Base-by-base conservation (phyloP, 2,888 invertebrate genomes). In the Octonoba sinensis region DNA sequence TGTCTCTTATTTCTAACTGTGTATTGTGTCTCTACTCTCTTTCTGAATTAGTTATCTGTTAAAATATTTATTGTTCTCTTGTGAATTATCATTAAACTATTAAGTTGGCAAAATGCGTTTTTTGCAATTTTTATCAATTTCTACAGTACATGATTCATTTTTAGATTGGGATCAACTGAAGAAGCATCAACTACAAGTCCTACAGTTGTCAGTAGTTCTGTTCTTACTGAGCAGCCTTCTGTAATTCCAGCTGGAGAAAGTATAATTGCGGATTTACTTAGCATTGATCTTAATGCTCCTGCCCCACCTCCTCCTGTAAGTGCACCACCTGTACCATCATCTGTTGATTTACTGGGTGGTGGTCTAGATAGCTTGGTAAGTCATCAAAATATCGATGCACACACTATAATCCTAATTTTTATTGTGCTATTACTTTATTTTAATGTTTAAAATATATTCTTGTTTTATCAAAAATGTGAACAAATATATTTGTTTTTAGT, bases 241-340 rank as follows among this genome's bases (percentile, higher is more conserved):
- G 92, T 93, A 15, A 93, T 93, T 86, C 93, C 93, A 15, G 93
- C 96, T 90, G 84, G 82, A 16, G 99, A 99, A 88, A 96, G 96
- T 0, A 91, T 99, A 27, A 97, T 99, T 88, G 99, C 97, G 0
- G 99, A 99, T 90, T 91, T 99, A 73, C 91, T 99, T 76, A 96
- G 96, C 36, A 96, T 99, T 95, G 99, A 99, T 89, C 93, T 99
- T 84, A 95, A 95, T 86, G 89, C 90, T 0, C 90, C 90, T 12
- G 87, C 88, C 49, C 85, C 87, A 82, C 84, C 66, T 18, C 66
- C 72, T 1, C 78, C 84, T 12, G 92, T 1, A 92, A 92, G 47
- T 90, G 92, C n/a, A 89, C 91, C 65, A 88, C 89, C 92, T 47
- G 79, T 85, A 57, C 84, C 84, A 44, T 88, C 87, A 36, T 93